Conservation (phyloP, 2,113 vertebrate genomes). For the Ranitomeya variabilis region DNA sequence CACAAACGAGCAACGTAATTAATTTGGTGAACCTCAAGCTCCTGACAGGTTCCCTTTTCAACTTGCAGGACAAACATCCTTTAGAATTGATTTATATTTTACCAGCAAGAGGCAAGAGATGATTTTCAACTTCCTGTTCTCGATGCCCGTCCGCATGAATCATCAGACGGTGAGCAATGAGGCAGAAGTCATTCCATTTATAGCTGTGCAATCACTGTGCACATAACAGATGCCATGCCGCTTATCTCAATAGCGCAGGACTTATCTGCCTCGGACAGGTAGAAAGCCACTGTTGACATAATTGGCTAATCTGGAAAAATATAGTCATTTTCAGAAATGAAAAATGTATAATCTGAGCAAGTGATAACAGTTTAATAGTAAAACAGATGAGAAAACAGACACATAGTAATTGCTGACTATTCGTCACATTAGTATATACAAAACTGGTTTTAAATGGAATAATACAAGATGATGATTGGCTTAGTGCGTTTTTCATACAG, state of each 20-base stretch:
- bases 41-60: not conserved
- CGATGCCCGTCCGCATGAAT: not conserved
- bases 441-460: not conserved
- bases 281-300: not conserved
- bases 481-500: not conserved
- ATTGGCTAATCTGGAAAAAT: constrained; percentile 22
- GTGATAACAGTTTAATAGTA: not conserved
- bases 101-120: not conserved
- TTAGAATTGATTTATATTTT: not conserved
- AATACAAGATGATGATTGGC: not conserved
- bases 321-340: not conserved
- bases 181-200: constrained; percentile 2
- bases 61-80: not conserved
- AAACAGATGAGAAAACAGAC: not conserved
- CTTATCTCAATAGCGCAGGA: constrained; percentile 22
- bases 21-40: too few species aligned
- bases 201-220: constrained; percentile 14
- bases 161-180: constrained; percentile 25
- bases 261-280: not conserved
- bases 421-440: not conserved
- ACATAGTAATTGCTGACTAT: not conserved
- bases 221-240: constrained; percentile 15
- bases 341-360: not conserved
- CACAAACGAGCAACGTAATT: too few species aligned
- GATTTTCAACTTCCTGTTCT: not conserved